These are phyloP conservation scores for Tympanoctomys barrerae DNA, from an alignment of 2,797 vertebrate species.

Conservation along the genomic window DNA sequence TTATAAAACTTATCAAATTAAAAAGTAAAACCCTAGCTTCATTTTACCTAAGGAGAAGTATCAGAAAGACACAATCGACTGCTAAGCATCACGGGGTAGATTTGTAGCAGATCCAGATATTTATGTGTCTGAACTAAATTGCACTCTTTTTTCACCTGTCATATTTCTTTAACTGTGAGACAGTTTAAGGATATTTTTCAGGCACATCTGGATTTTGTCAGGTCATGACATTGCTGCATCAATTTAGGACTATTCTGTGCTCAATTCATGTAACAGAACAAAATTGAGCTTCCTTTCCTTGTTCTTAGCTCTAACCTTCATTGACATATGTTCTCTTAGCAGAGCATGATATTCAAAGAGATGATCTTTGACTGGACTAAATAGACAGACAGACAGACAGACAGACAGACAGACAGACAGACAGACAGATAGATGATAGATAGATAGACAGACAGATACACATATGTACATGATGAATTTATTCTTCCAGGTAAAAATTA, in stretches of 20 bases:
- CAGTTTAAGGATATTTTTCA: conserved; percentile 42
- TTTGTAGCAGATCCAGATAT: background rate
- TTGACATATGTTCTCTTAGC: background rate
- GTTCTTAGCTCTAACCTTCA: background rate
- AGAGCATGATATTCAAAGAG: background rate
- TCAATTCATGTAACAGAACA: background rate
- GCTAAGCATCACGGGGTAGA: background rate
- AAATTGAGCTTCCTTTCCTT: background rate
- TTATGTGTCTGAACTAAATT: background rate
- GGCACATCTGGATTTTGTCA: conserved; percentile 32
- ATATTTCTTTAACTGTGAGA: conserved; percentile 38
- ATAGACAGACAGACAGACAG: background rate
- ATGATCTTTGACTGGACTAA: background rate
- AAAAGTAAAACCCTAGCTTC: conserved; percentile 5
- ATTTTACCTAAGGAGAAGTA: conserved; percentile 17
- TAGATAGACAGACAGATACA: rapidly evolving
- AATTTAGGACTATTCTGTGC: background rate
- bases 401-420: rapidly evolving
- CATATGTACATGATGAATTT: conserved; percentile 1
- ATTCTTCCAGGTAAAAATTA: conserved; percentile 2
- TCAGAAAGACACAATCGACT: background rate
- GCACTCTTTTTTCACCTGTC: conserved; percentile 1
- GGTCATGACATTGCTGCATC: background rate
- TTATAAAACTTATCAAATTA: background rate
- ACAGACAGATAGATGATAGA: background rate